Conservation (phyloP, 2,888 invertebrate genomes). For the Doris montereyensis region DNA sequence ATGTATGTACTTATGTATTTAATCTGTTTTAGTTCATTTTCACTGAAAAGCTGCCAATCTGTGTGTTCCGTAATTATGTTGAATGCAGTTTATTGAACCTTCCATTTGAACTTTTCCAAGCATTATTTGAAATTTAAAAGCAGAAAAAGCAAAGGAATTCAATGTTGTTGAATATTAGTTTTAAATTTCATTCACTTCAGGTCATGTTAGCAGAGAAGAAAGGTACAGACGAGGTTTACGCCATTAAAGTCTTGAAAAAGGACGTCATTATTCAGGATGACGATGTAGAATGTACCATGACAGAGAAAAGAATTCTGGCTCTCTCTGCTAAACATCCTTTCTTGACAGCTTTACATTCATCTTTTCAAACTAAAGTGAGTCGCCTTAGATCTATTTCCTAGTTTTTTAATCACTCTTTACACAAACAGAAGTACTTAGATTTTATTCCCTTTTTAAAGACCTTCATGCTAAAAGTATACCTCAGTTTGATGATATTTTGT, state of each 20-base stretch:
- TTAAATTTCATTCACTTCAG: too few relatives aligned
- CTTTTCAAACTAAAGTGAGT: slow-evolving; percentile 92
- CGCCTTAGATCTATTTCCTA: neutral
- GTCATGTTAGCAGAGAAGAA: slow-evolving; percentile 97
- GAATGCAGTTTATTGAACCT: too few relatives aligned
- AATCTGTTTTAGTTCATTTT: too few relatives aligned
- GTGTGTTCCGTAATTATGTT: too few relatives aligned
- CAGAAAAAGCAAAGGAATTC: too few relatives aligned
- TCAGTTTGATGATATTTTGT: neutral
- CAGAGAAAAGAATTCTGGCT: slow-evolving; percentile 96
- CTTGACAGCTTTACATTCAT: slow-evolving; percentile 95
- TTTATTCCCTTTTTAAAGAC: neutral
- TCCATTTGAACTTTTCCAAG: too few relatives aligned
- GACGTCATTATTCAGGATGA: slow-evolving; percentile 99
- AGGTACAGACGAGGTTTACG: slow-evolving; percentile 87
- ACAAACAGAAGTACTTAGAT: neutral
- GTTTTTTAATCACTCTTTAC: neutral
- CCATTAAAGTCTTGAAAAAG: slow-evolving; percentile 89
- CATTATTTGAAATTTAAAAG: too few relatives aligned
- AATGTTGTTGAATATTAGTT: too few relatives aligned
- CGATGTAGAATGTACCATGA: slow-evolving; percentile 99
- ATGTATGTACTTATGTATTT: too few relatives aligned
- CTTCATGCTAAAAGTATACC: neutral
- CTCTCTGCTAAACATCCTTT: slow-evolving; percentile 98
- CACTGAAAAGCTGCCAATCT: too few relatives aligned